Evolutionary conservation across 2,797 vertebrate genomes (phyloP).

Genomic region (Apodemus agrarius): DNA sequence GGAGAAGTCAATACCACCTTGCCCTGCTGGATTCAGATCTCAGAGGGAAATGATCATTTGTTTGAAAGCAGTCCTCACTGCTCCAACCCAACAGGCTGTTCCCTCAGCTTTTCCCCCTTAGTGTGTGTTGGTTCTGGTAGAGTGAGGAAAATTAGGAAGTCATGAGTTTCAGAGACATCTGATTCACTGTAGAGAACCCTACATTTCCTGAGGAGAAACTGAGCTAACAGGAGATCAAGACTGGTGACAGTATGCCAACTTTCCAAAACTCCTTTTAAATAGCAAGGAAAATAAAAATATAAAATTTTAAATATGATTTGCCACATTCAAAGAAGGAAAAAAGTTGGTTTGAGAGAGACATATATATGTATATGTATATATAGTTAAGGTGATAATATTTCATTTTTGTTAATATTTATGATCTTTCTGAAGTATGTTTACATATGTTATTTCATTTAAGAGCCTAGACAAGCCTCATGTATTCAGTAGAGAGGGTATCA

Average conservation of each 20-base stretch:
- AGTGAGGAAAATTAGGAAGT: not conserved
- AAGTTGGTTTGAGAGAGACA: not conserved
- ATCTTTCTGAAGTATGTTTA: slow-evolving; percentile 22
- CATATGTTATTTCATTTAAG: slow-evolving; percentile 24
- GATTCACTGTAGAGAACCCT: not conserved
- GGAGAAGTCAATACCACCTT: not conserved
- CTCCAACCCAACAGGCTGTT: not conserved
- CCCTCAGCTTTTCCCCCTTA: not conserved
- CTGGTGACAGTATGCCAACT: not conserved
- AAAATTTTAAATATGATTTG: not conserved
- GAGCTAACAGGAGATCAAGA: not conserved
- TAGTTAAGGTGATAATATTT: not conserved
- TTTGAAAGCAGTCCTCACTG: not conserved
- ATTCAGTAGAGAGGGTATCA: not conserved
- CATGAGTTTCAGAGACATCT: not conserved
- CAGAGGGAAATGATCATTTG: not conserved
- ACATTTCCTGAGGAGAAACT: not conserved
- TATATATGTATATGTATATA: not conserved
- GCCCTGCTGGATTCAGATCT: not conserved
- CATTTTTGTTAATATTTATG: slow-evolving; percentile 16
- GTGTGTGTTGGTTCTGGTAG: not conserved
- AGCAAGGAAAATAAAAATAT: not conserved
- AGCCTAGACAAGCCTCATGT: not conserved
- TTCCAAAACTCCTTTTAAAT: not conserved
- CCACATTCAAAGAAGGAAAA: not conserved